A percentile compares a stretch with the other conserved stretches of the same genome.
These are phyloP conservation scores for Cephus runcator DNA, from an alignment of 2,888 invertebrate species.

Conservation along the genomic window DNA sequence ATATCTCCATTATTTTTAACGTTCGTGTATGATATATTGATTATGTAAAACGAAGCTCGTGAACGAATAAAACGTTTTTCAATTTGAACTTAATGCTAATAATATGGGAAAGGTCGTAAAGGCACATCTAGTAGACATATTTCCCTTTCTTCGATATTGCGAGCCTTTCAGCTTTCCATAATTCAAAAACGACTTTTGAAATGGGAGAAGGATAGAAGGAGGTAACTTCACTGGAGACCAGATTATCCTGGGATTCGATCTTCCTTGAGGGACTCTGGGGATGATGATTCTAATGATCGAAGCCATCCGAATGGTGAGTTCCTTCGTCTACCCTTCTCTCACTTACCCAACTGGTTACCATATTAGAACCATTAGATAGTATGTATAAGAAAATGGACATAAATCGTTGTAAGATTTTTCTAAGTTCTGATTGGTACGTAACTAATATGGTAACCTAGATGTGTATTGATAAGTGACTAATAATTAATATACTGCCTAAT, in stretches of 20 bases:
- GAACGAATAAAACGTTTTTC: background rate
- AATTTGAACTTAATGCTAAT: background rate
- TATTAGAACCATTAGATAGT: background rate
- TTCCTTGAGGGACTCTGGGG: conserved; percentile 41
- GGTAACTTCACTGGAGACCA: conserved; percentile 41
- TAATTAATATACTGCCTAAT: background rate
- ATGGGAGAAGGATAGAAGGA: conserved; percentile 64
- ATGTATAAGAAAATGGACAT: background rate
- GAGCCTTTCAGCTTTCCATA: conserved; percentile 4
- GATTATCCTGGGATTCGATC: conserved; percentile 45
- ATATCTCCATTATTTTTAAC: background rate
- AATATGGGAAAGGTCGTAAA: background rate
- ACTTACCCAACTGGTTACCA: conserved; percentile 41
- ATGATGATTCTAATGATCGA: conserved; percentile 36
- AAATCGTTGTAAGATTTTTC: background rate
- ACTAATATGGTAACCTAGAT: background rate
- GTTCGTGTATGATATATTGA: background rate
- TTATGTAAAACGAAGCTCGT: background rate
- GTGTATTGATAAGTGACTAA: background rate
- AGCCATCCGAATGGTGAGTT: conserved; percentile 59
- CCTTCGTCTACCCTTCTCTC: conserved; percentile 65
- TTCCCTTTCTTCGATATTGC: background rate
- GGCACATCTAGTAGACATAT: background rate
- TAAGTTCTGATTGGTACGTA: background rate
- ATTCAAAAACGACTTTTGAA: conserved; percentile 22